phyloP scores from a whole-genome alignment of 2,797 vertebrate genomes.

The Okamejei kenojei region DNA sequence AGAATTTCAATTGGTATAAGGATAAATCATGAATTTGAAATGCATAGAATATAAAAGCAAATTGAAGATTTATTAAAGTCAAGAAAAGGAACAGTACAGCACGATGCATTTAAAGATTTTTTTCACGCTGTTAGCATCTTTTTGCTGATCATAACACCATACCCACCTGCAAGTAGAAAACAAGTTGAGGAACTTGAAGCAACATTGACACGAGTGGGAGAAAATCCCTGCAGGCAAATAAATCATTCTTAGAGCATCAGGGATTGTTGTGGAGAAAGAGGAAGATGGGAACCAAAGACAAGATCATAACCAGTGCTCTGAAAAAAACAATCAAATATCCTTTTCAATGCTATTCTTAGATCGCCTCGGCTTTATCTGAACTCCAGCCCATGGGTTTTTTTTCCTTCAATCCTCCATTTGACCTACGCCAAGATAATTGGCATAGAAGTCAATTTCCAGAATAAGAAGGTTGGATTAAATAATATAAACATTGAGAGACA shows the following conservation, averaged over 20 bases:
- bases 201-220: background rate
- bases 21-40: background rate
- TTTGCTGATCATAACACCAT: background rate
- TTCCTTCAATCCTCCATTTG: background rate
- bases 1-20: background rate
- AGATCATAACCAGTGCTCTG: background rate
- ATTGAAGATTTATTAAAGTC: background rate
- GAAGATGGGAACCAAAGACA: background rate
- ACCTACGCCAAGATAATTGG: background rate
- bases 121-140: background rate
- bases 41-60: background rate
- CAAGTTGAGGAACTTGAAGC: background rate
- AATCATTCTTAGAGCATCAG: background rate
- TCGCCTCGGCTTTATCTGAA: background rate
- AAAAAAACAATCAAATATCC: background rate
- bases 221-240: background rate
- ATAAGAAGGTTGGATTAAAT: conserved; percentile 21
- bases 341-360: background rate
- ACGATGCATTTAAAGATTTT: background rate
- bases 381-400: background rate
- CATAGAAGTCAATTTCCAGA: background rate
- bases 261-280: background rate
- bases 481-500: background rate
- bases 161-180: background rate
- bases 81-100: background rate